Base-by-base conservation (phyloP, 2,113 vertebrate genomes). In the Ondatra zibethicus region DNA sequence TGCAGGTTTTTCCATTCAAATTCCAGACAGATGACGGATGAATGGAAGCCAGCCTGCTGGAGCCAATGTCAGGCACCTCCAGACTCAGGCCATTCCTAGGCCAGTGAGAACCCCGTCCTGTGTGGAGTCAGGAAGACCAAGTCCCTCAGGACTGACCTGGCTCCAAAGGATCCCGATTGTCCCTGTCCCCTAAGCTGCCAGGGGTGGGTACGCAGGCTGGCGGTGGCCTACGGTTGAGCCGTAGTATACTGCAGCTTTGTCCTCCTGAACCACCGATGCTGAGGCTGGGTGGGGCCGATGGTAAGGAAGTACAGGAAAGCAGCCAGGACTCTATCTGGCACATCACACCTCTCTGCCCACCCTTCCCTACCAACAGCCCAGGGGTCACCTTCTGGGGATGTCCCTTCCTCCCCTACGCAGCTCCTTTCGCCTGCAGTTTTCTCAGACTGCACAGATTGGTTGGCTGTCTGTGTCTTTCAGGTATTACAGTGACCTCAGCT, bases 1-100 rank as follows among this genome's bases (percentile, higher is more conserved):
- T 1, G 21, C 82, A 73, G 90, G 33, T 21, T 88, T 91, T 89
- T 82, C 89, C 91, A 50, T 25, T 19, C 63, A 25, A 52, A 94
- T 96, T 96, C 96, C 96, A 95, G 96, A 91, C 33, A 0, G 84
- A 68, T 92, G 95, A 96, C 0, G 1, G 5, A 10, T 0, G 0
- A 12, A 58, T 70, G 47, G 70, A 81, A 63, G 72, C 55, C 5
- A 47, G 68, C 77, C 39, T 14, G 81, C 70, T 36, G 63, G 42
- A 50, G 72, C 63, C 3, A 84, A 23, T 0, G 7, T 86, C 52
- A 27, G 88, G 72, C 73, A 42, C n/a, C 88, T 36, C 52, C 31
- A 72, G 80, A 42, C 55, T 65, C 42, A 0, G 1, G 73, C 70
- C 23, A 72, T 13, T 42, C 25, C 63, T 58, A 85, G 88, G 33